Evolutionary conservation across 64 coral and sea anemone species (phyloP).

Genomic region (Trachythela sp.): DNA sequence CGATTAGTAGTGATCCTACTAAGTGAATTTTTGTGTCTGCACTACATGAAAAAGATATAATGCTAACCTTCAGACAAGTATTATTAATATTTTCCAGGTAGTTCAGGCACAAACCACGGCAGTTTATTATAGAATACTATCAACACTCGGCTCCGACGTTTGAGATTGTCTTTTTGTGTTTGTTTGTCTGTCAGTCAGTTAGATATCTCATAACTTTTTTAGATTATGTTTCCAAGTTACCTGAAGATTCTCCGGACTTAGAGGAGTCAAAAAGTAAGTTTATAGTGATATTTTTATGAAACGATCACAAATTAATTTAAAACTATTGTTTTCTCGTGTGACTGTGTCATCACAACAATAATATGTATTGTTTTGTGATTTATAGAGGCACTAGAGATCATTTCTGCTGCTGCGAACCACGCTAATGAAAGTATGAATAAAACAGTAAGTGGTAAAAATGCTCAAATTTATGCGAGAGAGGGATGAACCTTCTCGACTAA

Average conservation of each 20-base stretch:
- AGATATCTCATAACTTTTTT: not conserved
- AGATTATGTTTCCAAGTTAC: conserved; percentile 90
- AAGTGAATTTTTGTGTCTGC: no score
- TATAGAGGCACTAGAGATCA: conserved; percentile 75
- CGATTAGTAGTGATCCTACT: no score
- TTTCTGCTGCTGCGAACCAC: conserved; percentile 64
- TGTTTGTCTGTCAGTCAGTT: not conserved
- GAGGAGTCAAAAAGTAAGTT: conserved; percentile 65
- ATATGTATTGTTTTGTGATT: not conserved
- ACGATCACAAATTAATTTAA: not conserved
- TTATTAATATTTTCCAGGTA: no score
- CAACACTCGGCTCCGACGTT: no score
- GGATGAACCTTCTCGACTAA: not conserved
- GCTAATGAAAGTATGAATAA: conserved; percentile 98
- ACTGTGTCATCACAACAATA: not conserved
- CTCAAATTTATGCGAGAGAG: not conserved
- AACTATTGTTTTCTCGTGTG: not conserved
- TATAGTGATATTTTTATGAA: not conserved
- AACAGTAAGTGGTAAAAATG: conserved; percentile 36
- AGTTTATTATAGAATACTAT: no score
- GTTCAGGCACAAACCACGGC: no score
- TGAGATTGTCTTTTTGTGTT: not conserved
- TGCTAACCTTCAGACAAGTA: no score
- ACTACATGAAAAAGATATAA: no score
- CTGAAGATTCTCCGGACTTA: conserved; percentile 79